Base-by-base conservation (phyloP, 2,888 invertebrate species). In the Lithophane semibrunnea region DNA sequence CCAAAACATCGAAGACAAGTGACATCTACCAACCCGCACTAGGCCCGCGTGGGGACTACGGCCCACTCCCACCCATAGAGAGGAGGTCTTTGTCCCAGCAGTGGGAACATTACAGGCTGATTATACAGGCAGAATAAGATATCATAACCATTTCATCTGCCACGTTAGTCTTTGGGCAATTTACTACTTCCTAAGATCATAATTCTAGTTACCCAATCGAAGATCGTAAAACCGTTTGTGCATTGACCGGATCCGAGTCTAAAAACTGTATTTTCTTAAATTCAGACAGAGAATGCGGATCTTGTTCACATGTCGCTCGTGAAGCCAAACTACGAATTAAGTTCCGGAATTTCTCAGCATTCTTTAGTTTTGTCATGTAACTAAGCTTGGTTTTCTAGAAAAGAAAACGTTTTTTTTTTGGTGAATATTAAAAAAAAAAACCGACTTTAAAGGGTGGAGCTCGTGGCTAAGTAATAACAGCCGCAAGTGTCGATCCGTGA, bases 211-310 rank as follows among this genome's bases (percentile, higher is more conserved):
- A 49, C 1, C n/a, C 49, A 24, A 29, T 58, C 24, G 49, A n/a
- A 52, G 10, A 61, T 52, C 42, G 24, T 75, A 75, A 80, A 65
- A 24, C 42, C 37, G 52, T 52, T 29, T 73, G 69, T 73, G 54
- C 68, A 73, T 42, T 75, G 76, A 66, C 56, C 42, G 10, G n/a
- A 61, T n/a, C 49, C 12, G 49, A 29, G 64, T 61, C 13, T 52
- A 10, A 63, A 61, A 44, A 61, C 24, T 21, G 44, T 44, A 29
- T 68, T 69, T 29, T 21, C 60, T 61, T 13, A 24, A 47, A 54
- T 79, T 47, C 37, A 13, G n/a, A 58, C 29, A 21, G 3, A 8
- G 12, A 76, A 71, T 76, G 58, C 58, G 12, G 21, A 63, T 76
- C 24, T 24, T 37, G 52, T 81, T 80, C 67, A 29, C 52, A 60